Evolutionary conservation across 2,888 invertebrate genomes (phyloP).

Genomic region (Archaeoteleia sp.): DNA sequence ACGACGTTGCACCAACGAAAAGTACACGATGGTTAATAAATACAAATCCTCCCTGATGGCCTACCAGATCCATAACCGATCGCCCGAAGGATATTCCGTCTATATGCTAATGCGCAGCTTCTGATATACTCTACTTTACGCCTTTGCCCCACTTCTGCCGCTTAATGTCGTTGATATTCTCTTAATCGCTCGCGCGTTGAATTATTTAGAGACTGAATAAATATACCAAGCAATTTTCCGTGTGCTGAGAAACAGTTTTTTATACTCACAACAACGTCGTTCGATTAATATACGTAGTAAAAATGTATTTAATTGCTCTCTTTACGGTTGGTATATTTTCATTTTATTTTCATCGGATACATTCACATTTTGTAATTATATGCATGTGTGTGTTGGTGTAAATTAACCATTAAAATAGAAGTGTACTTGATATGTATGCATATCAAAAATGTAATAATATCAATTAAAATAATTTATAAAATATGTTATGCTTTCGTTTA

Average conservation of each 20-base stretch:
- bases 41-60: slow-evolving; percentile 61
- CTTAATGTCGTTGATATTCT: slow-evolving; percentile 52
- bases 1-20: slow-evolving; percentile 62
- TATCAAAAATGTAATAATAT: no score
- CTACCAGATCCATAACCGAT: slow-evolving; percentile 60
- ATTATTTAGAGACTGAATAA: slow-evolving; percentile 53
- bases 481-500: no score
- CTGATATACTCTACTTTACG: slow-evolving; percentile 67
- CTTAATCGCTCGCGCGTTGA: slow-evolving; percentile 51
- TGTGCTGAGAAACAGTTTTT: slow-evolving; percentile 15
- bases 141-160: slow-evolving; percentile 56
- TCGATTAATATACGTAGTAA: background rate
- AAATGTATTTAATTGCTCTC: no score
- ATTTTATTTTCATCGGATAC: no score
- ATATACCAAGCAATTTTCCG: slow-evolving; percentile 43
- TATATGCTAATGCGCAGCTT: slow-evolving; percentile 73
- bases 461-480: no score
- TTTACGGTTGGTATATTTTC: no score
- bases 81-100: slow-evolving; percentile 68
- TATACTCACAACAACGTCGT: no score
- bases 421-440: no score
- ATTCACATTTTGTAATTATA: no score
- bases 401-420: no score
- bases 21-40: slow-evolving; percentile 69
- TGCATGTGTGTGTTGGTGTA: no score